Base-by-base conservation (phyloP, 2,888 invertebrate species). In the Craniophora ligustri region DNA sequence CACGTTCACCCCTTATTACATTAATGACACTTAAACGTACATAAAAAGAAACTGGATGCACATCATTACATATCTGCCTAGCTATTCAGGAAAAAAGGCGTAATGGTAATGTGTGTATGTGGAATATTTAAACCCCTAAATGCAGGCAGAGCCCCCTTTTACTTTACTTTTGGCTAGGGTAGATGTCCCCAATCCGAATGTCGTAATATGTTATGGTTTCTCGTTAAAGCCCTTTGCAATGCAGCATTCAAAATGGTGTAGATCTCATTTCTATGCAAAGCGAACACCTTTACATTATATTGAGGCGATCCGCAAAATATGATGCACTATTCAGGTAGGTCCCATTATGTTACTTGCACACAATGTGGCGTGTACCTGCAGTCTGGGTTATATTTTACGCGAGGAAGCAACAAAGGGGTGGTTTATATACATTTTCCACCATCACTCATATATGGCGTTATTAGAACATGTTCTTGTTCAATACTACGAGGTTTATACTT, bases 281-380 rank as follows among this genome's bases (percentile, higher is more conserved):
- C 23, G 26, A 40, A 32, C 30, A 44, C 15, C 35, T 32, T 48
- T 38, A 19, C 14, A 39, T 32, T 16, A 59, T 47, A 59, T 44
- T 46, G 34, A 40, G 16, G 46, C 18, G 46, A 65, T 59, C 19
- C 26, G 28, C 35, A 63, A 53, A 65, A 59, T 58, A 57, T 50
- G 31, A 64, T 64, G 45, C 64, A 45, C 57, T 32, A 63, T 50
- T 62, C 57, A 64, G 28, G 36, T 32, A 64, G 50, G 45, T 40
- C 15, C 21, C 30, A 45, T 64, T 62, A 58, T 57, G 58, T 23
- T 50, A 49, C 49, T 36, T 38, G 28, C 59, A 46, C 26, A 59
- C 59, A 65, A 65, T 63, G 42, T 58, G 44, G 21, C 65, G 42
- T 45, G 65, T 53, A 58, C 65, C 34, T 58, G 45, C 46, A 42